Percentiles rank a stretch among this genome's conserved stretches.
Evolutionary conservation across 2,888 invertebrate species (phyloP).

Genomic region (Scaptomyza flava): DNA sequence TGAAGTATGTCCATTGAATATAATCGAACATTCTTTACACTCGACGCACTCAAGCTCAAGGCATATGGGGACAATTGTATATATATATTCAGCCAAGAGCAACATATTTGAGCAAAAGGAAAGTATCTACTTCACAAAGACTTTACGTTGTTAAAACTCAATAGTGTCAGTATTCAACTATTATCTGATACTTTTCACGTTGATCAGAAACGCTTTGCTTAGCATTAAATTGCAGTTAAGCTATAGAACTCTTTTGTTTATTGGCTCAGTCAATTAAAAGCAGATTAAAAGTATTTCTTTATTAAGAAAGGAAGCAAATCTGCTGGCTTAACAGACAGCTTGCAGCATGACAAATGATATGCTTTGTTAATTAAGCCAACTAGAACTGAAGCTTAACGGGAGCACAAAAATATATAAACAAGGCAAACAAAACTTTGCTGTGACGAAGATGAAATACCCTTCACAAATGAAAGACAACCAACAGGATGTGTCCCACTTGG

Average conservation of each 20-base stretch:
- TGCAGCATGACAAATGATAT: slow-evolving; percentile 26
- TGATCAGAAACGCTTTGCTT: background rate
- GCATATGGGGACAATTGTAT: background rate
- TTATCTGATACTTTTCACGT: too few species aligned
- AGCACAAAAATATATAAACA: slow-evolving; percentile 6
- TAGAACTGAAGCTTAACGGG: slow-evolving; percentile 14
- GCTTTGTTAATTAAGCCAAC: slow-evolving; percentile 49
- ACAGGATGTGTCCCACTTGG: too few species aligned
- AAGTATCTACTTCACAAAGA: too few species aligned
- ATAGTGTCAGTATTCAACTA: too few species aligned
- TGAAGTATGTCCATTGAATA: slow-evolving; percentile 13
- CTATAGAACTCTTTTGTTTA: background rate
- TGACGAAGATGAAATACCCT: slow-evolving; percentile 1
- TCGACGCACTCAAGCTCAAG: background rate
- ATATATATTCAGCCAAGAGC: background rate
- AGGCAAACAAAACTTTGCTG: background rate
- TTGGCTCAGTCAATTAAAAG: background rate
- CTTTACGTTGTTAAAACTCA: too few species aligned
- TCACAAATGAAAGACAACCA: too few species aligned
- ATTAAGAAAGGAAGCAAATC: background rate
- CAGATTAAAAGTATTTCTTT: background rate
- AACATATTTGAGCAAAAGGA: background rate
- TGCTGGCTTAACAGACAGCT: slow-evolving; percentile 3
- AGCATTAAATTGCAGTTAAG: background rate
- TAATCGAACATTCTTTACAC: background rate